Conservation (phyloP, 1,140 invertebrate species). For the Pachypeltis micranthus region DNA sequence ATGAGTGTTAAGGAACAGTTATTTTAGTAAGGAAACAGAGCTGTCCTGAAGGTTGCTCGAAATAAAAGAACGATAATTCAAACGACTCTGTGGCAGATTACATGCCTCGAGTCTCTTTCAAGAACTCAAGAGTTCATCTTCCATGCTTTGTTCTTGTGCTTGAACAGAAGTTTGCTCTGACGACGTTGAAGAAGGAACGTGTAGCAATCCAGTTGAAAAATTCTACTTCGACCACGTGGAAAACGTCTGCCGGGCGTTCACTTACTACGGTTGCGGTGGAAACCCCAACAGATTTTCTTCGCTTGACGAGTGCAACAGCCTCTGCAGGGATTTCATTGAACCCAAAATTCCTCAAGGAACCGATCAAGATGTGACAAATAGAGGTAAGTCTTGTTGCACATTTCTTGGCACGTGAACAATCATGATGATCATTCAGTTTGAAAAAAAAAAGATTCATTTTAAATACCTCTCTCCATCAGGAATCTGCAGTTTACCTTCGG, state of each 20-base stretch:
- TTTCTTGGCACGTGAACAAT: not conserved
- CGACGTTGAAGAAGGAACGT: slow-evolving; percentile 56
- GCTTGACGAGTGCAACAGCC: slow-evolving; percentile 37
- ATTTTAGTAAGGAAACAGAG: too few species aligned
- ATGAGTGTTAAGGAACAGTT: too few species aligned
- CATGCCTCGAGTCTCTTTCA: too few species aligned
- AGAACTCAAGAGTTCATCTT: too few species aligned
- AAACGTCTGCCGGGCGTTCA: slow-evolving; percentile 52
- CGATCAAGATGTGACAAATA: not conserved
- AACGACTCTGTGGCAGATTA: too few species aligned
- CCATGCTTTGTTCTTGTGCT: too few species aligned
- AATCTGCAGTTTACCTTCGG: slow-evolving; percentile 43
- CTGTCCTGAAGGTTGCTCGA: too few species aligned
- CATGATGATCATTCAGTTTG: not conserved
- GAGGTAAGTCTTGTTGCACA: not conserved
- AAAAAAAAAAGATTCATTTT: not conserved
- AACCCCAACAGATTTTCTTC: slow-evolving; percentile 51
- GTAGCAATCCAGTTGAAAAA: slow-evolving; percentile 46
- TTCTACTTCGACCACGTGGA: slow-evolving; percentile 60
- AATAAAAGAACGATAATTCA: too few species aligned
- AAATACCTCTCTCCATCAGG: slow-evolving; percentile 28
- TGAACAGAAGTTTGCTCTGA: slow-evolving; percentile 59
- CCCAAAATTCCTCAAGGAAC: slow-evolving; percentile 7
- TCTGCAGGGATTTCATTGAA: slow-evolving; percentile 25
- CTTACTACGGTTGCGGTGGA: slow-evolving; percentile 54